A percentile compares a stretch with the other conserved stretches of the same genome.
These are phyloP conservation scores for Antheraea pernyi DNA, from an alignment of 1,140 invertebrate species.

Conservation along the genomic window DNA sequence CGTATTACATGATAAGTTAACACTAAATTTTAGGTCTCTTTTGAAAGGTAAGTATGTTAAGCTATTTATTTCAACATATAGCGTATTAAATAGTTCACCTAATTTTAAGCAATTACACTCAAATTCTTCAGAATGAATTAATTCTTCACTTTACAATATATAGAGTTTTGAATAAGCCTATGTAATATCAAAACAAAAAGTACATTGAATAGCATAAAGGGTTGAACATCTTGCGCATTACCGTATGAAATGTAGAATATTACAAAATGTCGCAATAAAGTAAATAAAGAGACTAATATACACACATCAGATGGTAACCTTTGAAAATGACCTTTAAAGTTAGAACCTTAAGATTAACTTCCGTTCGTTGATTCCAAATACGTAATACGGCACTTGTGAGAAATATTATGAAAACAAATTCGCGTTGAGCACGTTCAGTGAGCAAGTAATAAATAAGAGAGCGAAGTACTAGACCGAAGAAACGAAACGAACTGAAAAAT, in stretches of 20 bases:
- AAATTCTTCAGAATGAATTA: neutral
- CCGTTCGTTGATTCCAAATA: slow-evolving; percentile 33
- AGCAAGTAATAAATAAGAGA: slow-evolving; percentile 74
- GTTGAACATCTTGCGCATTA: slow-evolving; percentile 64
- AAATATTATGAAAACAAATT: slow-evolving; percentile 79
- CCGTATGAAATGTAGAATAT: slow-evolving; percentile 68
- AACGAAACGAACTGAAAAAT: slow-evolving; percentile 56
- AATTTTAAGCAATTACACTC: too few relatives aligned
- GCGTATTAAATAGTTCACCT: too few relatives aligned
- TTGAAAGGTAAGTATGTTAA: too few relatives aligned
- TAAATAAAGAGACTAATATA: slow-evolving; percentile 74
- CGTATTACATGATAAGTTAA: too few relatives aligned
- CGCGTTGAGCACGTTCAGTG: slow-evolving; percentile 73
- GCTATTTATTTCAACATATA: too few relatives aligned
- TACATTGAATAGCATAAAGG: slow-evolving; percentile 47
- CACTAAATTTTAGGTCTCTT: too few relatives aligned
- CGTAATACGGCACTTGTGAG: slow-evolving; percentile 59
- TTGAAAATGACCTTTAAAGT: neutral
- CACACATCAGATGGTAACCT: slow-evolving; percentile 28
- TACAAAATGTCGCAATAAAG: slow-evolving; percentile 76
- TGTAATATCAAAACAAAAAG: slow-evolving; percentile 35
- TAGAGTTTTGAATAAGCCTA: neutral
- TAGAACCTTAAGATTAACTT: slow-evolving; percentile 33
- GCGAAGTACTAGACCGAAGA: slow-evolving; percentile 57
- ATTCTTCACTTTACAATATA: neutral